A percentile compares a stretch with the other conserved stretches of the same genome.
These are phyloP conservation scores for Hydropotes inermis DNA, from an alignment of 2,113 vertebrate species.

Conservation along the genomic window DNA sequence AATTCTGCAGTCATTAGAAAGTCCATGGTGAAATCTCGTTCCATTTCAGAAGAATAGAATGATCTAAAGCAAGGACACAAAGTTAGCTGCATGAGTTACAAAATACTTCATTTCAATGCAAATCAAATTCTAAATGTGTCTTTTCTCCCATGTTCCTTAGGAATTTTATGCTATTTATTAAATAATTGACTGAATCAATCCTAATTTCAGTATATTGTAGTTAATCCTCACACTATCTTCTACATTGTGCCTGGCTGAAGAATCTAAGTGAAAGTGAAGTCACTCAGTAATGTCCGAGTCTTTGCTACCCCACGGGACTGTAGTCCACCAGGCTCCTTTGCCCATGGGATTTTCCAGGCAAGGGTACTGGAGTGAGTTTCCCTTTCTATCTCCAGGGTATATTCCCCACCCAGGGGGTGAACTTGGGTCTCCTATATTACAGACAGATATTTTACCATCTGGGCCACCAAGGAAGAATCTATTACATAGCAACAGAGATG, in stretches of 20 bases:
- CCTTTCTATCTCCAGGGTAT: not conserved
- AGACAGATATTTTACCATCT: not conserved
- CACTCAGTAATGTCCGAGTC: no score
- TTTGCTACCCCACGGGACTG: no score
- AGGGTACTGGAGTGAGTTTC: not conserved
- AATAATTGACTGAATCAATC: not conserved
- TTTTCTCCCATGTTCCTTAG: not conserved
- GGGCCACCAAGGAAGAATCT: not conserved
- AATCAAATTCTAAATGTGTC: not conserved
- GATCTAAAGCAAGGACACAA: not conserved
- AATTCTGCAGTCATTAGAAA: not conserved
- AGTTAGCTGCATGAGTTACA: not conserved
- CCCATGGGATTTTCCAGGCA: not conserved
- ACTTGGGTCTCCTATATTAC: not conserved
- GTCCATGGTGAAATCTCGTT: not conserved
- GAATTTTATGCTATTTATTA: not conserved
- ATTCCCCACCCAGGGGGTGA: accelerated
- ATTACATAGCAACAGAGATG: not conserved
- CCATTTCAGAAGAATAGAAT: not conserved
- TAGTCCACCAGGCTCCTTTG: no score
- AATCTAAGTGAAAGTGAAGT: no score
- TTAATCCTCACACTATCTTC: not conserved
- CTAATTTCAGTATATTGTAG: not conserved
- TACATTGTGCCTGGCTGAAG: not conserved
- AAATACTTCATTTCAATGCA: not conserved